These are phyloP conservation scores for Zaprionus davidi DNA, from an alignment of 1,140 invertebrate species.

Conservation along the genomic window DNA sequence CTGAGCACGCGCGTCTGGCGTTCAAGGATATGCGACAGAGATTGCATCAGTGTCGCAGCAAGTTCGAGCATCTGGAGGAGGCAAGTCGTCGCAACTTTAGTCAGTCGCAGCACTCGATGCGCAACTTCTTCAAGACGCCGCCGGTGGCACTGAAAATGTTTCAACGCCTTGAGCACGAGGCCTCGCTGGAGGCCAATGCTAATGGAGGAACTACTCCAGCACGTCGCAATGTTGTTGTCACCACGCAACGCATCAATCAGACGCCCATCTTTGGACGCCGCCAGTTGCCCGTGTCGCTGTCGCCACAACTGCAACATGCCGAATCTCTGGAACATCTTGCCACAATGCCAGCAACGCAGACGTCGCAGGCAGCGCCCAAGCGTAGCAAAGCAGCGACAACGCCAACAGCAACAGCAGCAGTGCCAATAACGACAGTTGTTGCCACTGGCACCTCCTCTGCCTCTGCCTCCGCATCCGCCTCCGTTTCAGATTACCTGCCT, in stretches of 20 bases:
- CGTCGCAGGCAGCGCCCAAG: slow-evolving; percentile 13
- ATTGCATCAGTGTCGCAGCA: slow-evolving; percentile 74
- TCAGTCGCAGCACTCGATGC: slow-evolving; percentile 75
- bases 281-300: slow-evolving; percentile 27
- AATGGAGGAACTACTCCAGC: slow-evolving; percentile 13
- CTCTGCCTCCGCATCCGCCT: neutral
- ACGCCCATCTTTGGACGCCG: slow-evolving; percentile 77
- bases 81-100: slow-evolving; percentile 70
- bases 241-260: slow-evolving; percentile 79
- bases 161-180: slow-evolving; percentile 72
- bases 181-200: slow-evolving; percentile 34
- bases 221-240: neutral
- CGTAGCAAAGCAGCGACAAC: slow-evolving; percentile 28
- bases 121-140: slow-evolving; percentile 77
- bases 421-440: neutral
- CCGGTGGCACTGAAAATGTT: slow-evolving; percentile 80
- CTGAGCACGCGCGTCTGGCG: slow-evolving; percentile 39
- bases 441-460: neutral
- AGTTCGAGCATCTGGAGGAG: slow-evolving; percentile 77
- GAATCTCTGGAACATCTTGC: slow-evolving; percentile 70
- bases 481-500: slow-evolving; percentile 48
- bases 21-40: slow-evolving; percentile 75
- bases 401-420: neutral
- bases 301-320: slow-evolving; percentile 56
- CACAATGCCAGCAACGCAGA: neutral